Percentiles rank a stretch among this genome's conserved stretches.
Evolutionary conservation across 2,888 invertebrate genomes (phyloP).

Genomic region (Hipparchia sbordonii): DNA sequence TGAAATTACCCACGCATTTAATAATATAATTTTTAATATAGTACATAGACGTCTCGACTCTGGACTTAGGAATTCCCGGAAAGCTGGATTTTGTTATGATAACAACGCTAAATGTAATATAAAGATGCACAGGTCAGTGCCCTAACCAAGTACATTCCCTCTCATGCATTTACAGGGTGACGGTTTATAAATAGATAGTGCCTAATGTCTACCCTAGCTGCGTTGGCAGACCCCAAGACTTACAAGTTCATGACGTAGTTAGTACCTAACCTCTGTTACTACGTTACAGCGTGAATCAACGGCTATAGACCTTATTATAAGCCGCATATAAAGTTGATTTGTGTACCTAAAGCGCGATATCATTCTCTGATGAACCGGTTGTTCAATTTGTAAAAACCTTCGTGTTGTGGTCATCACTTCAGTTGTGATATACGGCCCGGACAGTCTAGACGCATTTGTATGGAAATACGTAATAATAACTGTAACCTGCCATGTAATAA

Average conservation of each 20-base stretch:
- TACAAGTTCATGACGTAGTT: neutral
- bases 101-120: too few relatives aligned
- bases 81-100: too few relatives aligned
- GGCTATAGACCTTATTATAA: constrained; percentile 2
- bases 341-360: constrained; percentile 36
- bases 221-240: neutral
- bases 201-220: too few relatives aligned
- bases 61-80: too few relatives aligned
- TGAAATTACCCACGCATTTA: too few relatives aligned
- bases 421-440: constrained; percentile 47
- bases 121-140: too few relatives aligned
- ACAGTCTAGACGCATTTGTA: constrained; percentile 43
- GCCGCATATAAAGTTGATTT: constrained; percentile 16
- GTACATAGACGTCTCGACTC: too few relatives aligned
- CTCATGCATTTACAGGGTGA: too few relatives aligned
- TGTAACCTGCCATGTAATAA: constrained; percentile 6
- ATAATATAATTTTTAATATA: too few relatives aligned
- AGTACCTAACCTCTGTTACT: neutral
- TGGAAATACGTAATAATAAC: constrained; percentile 11
- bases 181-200: too few relatives aligned
- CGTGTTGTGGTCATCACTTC: constrained; percentile 35
- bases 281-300: neutral
- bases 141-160: too few relatives aligned
- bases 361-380: constrained; percentile 53
- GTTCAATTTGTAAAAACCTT: constrained; percentile 41